These are phyloP conservation scores for Selenia dentaria DNA, from an alignment of 2,888 invertebrate species.

Conservation along the genomic window DNA sequence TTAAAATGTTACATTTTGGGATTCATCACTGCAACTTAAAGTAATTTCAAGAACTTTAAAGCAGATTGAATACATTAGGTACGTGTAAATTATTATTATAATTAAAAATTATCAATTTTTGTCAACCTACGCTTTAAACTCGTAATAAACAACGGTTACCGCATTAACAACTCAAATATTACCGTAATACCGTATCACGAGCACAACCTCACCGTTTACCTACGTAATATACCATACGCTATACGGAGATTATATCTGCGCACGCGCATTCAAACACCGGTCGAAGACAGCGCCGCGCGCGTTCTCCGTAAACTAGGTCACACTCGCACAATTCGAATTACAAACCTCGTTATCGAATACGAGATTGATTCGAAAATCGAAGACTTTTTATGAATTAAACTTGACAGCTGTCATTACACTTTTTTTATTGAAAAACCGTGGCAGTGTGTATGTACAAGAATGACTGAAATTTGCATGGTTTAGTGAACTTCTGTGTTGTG, in stretches of 20 bases:
- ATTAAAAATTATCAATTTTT: no score
- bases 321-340: conserved; percentile 47
- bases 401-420: neutral
- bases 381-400: neutral
- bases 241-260: conserved; percentile 46
- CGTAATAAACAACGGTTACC: conserved; percentile 9
- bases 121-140: no score
- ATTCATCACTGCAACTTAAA: no score
- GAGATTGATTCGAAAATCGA: neutral
- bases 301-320: conserved; percentile 52
- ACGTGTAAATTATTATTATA: no score
- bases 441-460: conserved; percentile 4
- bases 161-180: conserved; percentile 37
- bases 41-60: no score
- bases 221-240: conserved; percentile 52
- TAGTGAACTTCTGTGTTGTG: conserved; percentile 30
- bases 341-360: conserved; percentile 30
- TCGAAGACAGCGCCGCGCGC: conserved; percentile 60
- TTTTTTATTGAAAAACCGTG: conserved; percentile 4
- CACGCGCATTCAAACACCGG: conserved; percentile 67
- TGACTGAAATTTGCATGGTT: conserved; percentile 18
- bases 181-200: conserved; percentile 31
- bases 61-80: no score
- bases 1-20: no score
- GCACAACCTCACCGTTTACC: conserved; percentile 61